Conservation (phyloP, 2,113 vertebrate species). For the Melanotaenia duboulayi region DNA sequence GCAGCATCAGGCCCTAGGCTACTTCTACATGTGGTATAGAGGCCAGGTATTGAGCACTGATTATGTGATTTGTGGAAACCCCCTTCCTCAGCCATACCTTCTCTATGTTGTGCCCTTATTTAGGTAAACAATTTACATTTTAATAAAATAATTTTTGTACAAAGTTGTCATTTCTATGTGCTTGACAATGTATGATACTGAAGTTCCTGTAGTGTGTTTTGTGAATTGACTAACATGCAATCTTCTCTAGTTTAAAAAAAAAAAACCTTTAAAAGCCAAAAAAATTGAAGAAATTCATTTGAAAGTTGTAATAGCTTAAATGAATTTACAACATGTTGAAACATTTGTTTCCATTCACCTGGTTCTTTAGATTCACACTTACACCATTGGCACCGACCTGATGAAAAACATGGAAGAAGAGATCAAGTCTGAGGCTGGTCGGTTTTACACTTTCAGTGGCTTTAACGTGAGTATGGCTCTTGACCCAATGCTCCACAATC, state of each 20-base stretch:
- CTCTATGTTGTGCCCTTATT: neutral
- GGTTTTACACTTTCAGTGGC: constrained; percentile 77
- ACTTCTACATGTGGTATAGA: neutral
- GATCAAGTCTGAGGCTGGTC: constrained; percentile 39
- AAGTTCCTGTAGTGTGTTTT: neutral
- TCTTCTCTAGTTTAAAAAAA: neutral
- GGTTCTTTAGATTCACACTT: constrained; percentile 54
- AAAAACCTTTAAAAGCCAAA: neutral
- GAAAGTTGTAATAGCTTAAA: constrained; percentile 6
- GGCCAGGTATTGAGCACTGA: neutral
- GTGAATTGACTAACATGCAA: neutral
- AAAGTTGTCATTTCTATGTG: too few species aligned
- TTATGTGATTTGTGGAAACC: neutral
- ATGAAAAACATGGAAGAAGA: constrained; percentile 79
- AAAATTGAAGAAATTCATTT: neutral
- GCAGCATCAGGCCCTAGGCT: too few species aligned
- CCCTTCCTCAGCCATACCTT: neutral
- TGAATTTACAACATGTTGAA: neutral
- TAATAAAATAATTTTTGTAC: neutral
- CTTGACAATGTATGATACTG: neutral
- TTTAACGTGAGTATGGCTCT: constrained; percentile 71
- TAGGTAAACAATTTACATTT: constrained; percentile 5
- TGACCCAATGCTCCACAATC: neutral
- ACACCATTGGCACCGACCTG: constrained; percentile 80
- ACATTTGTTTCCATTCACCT: constrained; percentile 1